phyloP scores from a whole-genome alignment of 2,888 invertebrate species.

The Catocala sponsa region DNA sequence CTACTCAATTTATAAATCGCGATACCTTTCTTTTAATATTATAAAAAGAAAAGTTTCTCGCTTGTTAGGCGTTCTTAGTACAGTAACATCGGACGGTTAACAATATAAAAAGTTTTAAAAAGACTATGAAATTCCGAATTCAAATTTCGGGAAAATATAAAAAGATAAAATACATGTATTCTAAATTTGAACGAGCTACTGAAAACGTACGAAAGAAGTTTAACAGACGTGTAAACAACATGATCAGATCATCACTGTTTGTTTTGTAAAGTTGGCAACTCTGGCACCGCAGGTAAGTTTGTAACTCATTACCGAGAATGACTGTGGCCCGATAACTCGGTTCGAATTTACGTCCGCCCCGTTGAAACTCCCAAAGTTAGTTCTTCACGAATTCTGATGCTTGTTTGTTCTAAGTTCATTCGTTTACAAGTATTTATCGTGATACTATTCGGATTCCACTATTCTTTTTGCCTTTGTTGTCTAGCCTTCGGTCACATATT shows the following conservation, averaged over 20 bases:
- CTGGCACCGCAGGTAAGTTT: slow-evolving; percentile 47
- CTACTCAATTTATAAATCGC: slow-evolving; percentile 14
- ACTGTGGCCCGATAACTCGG: slow-evolving; percentile 53
- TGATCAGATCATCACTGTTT: slow-evolving; percentile 37
- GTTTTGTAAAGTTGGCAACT: slow-evolving; percentile 32
- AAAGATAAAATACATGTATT: not conserved
- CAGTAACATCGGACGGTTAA: slow-evolving; percentile 8
- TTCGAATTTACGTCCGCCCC: slow-evolving; percentile 50
- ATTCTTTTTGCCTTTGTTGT: slow-evolving; percentile 22
- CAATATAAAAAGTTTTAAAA: slow-evolving; percentile 6
- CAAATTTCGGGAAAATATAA: too few species aligned
- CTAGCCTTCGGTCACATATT: slow-evolving; percentile 18
- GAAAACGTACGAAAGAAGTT: slow-evolving; percentile 17
- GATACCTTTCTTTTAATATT: slow-evolving; percentile 7
- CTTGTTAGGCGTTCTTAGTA: slow-evolving; percentile 12
- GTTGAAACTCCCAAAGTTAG: slow-evolving; percentile 35
- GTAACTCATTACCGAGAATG: slow-evolving; percentile 56
- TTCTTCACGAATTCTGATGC: slow-evolving; percentile 49
- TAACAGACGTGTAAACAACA: slow-evolving; percentile 31
- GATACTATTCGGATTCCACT: slow-evolving; percentile 47
- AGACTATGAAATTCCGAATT: not conserved
- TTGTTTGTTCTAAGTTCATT: slow-evolving; percentile 56
- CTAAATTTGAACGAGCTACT: not conserved
- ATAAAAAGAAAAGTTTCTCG: slow-evolving; percentile 15
- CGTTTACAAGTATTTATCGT: slow-evolving; percentile 51